Base-by-base conservation (phyloP, 2,797 vertebrate genomes). In the Carcharodon carcharias region DNA sequence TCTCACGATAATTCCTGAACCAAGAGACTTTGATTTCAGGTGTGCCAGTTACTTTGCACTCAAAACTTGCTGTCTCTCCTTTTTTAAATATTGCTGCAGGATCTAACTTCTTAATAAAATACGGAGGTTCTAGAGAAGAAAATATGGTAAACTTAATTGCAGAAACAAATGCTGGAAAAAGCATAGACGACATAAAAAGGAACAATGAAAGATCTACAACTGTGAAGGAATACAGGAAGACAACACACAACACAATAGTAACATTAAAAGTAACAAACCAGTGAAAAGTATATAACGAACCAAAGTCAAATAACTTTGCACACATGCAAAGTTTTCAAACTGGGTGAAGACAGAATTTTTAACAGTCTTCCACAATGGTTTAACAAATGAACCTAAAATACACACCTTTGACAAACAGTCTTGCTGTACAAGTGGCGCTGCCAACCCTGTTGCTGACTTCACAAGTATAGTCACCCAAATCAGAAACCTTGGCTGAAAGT, bases 361-460 rank as follows among this genome's bases (percentile, higher is more conserved):
- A 71, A 71, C 4, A 31, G 0, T 21, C 14, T 73, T 95, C 26
- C 28, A 54, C 11, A 71, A 95, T 56, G 11, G n/a, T 45, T 95
- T 45, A 95, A 56, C 23, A 54, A 73, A 12, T 95, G 28, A 45
- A 35, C 14, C 28, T 50, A 97, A 97, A 73, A 21, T 97, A 97
- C 99, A 98, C 98, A 99, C 99, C 99, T 99, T 99, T 99, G 97
- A 99, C 98, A 95, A 97, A 97, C 97, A 99, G 97, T 96, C 98
- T 97, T 96, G 99, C 98, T 96, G 98, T 98, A 96, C 98, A 99
- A 98, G 98, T 99, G 88, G 98, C 98, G 96, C 98, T 99, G 97
- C 99, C 99, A 98, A 99, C 99, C 0, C 99, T 99, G 88, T 99
- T 99, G 98, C 98, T 99, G 98, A 99, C 97, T 96, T 99, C 99